phyloP scores from a whole-genome alignment of 64 coral and sea anemone species.

The Trachythela sp. region DNA sequence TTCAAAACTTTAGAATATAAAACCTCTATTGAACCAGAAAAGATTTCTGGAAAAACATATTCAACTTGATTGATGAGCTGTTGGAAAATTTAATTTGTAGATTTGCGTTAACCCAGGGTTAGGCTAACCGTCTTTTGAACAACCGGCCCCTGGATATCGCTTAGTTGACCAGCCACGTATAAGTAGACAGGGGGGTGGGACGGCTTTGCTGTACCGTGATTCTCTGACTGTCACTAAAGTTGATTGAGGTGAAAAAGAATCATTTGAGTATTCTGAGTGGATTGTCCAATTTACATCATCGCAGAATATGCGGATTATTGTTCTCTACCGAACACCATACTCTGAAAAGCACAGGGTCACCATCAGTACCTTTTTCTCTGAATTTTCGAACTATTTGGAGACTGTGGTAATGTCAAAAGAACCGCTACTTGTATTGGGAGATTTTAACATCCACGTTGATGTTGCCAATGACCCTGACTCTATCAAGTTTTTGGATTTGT shows the following conservation, averaged over 20 bases:
- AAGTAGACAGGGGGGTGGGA: slow-evolving; percentile 21
- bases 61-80: no score
- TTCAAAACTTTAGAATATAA: no score
- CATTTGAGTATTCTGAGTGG: slow-evolving; percentile 26
- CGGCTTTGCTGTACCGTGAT: slow-evolving; percentile 5
- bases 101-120: no score
- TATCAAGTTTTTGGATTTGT: slow-evolving; percentile 35
- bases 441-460: slow-evolving; percentile 48
- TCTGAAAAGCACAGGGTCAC: slow-evolving; percentile 29
- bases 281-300: background rate
- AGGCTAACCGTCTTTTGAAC: no score
- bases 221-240: background rate
- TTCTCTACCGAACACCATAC: slow-evolving; percentile 13
- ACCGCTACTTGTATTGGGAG: slow-evolving; percentile 20
- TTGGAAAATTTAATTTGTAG: no score
- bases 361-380: background rate
- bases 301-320: background rate
- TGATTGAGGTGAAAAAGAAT: background rate
- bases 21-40: no score
- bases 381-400: slow-evolving; percentile 25
- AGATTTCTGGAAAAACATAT: no score
- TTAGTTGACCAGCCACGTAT: slow-evolving; percentile 18
- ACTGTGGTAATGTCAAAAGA: slow-evolving; percentile 1
- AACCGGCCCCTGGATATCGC: background rate
- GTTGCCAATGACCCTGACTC: slow-evolving; percentile 27